Evolutionary conservation across 2,888 invertebrate genomes (phyloP).

Genomic region (Melipona bicolor): DNA sequence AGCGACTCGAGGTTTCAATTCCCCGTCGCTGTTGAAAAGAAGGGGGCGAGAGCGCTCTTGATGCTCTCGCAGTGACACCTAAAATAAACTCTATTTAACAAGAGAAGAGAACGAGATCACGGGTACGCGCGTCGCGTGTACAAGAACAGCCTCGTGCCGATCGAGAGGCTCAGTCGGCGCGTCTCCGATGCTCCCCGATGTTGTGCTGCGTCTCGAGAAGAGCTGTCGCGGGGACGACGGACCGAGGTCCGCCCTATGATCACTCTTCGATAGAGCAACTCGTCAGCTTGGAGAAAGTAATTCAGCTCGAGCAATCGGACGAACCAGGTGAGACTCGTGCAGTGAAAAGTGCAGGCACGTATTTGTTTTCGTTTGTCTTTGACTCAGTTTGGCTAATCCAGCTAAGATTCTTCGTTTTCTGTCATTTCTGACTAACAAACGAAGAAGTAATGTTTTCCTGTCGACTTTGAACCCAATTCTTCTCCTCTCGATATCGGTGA

Average conservation of each 20-base stretch:
- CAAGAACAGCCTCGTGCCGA: conserved; percentile 53
- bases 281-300: conserved; percentile 34
- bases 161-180: conserved; percentile 60
- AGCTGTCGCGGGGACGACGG: conserved; percentile 67
- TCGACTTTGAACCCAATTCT: no score
- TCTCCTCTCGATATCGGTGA: neutral
- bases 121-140: conserved; percentile 44
- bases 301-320: conserved; percentile 26
- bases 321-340: conserved; percentile 57
- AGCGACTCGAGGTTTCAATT: neutral
- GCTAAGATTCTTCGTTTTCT: neutral
- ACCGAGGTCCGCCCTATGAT: conserved; percentile 57
- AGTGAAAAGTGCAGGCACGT: neutral
- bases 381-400: no score
- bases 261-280: conserved; percentile 30
- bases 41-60: conserved; percentile 17
- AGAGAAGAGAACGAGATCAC: conserved; percentile 44
- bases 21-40: conserved; percentile 40
- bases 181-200: conserved; percentile 71
- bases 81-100: conserved; percentile 65
- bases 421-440: neutral
- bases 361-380: neutral
- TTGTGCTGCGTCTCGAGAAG: conserved; percentile 80
- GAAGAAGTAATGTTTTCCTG: no score
- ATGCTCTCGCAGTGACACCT: conserved; percentile 57